Percentiles rank a stretch among this genome's conserved stretches.
Conservation (phyloP, 2,113 vertebrate genomes). For the Cygnus atratus region DNA sequence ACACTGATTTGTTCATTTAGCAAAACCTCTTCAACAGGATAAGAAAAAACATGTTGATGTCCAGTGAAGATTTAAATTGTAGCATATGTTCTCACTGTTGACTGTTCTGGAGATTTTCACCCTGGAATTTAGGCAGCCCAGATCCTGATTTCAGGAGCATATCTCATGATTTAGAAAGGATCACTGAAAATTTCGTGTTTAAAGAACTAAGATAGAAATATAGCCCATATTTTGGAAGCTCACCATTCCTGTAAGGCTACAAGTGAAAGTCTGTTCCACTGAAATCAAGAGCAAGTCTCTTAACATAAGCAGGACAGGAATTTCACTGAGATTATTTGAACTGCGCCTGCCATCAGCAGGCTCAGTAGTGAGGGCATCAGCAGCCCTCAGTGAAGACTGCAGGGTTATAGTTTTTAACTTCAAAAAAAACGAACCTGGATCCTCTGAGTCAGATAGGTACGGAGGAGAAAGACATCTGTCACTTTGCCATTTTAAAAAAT, state of each 20-base stretch:
- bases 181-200: neutral
- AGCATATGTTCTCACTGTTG: neutral
- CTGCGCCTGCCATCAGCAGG: neutral
- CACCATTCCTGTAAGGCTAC: neutral
- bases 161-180: neutral
- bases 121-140: neutral
- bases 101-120: neutral
- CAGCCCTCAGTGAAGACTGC: neutral
- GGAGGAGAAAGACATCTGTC: neutral
- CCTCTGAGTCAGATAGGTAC: neutral
- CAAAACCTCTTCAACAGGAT: neutral
- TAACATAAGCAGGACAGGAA: neutral
- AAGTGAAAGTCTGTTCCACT: neutral
- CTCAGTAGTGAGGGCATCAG: neutral
- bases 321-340: neutral
- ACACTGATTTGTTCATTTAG: neutral
- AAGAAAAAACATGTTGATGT: neutral
- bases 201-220: neutral
- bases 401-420: neutral
- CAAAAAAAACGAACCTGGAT: neutral
- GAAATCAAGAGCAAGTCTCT: neutral
- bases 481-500: accelerated
- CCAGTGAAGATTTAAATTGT: neutral
- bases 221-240: neutral
- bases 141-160: neutral